phyloP scores from a whole-genome alignment of 2,113 vertebrate species.

The Heterotis niloticus region DNA sequence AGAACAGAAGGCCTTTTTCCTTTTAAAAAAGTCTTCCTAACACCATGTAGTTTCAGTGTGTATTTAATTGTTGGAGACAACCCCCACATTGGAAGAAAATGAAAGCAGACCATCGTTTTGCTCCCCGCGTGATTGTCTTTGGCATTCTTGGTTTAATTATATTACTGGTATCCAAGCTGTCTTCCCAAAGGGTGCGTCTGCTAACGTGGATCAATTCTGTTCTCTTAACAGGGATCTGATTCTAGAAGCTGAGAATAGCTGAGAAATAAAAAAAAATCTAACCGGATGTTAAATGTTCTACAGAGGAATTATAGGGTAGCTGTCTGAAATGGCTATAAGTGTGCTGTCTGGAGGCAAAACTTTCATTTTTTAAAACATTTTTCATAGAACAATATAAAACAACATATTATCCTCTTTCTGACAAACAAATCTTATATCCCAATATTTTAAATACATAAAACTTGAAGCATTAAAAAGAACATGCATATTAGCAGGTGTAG shows the following conservation, averaged over 20 bases:
- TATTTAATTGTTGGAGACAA: slow-evolving; percentile 70
- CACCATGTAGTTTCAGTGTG: slow-evolving; percentile 47
- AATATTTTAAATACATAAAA: too few relatives aligned
- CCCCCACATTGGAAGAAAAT: slow-evolving; percentile 66
- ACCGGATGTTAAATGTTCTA: too few relatives aligned
- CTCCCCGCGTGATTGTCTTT: slow-evolving; percentile 89
- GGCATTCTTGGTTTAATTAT: slow-evolving; percentile 69
- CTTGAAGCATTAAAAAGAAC: too few relatives aligned
- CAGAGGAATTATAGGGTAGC: too few relatives aligned
- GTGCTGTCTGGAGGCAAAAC: too few relatives aligned
- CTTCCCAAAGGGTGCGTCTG: slow-evolving; percentile 71
- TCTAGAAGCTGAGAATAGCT: background rate
- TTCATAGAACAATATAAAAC: too few relatives aligned
- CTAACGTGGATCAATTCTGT: slow-evolving; percentile 12
- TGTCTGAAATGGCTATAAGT: too few relatives aligned
- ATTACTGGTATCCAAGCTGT: slow-evolving; percentile 72
- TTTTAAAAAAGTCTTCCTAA: slow-evolving; percentile 74
- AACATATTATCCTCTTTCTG: too few relatives aligned
- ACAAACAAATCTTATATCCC: too few relatives aligned
- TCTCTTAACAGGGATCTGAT: background rate
- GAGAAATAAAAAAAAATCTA: background rate
- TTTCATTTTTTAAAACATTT: too few relatives aligned
- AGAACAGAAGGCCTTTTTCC: slow-evolving; percentile 47
- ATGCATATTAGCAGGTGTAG: too few relatives aligned
- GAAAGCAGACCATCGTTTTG: slow-evolving; percentile 54